Base-by-base conservation (phyloP, 2,888 invertebrate genomes). In the Agrotis ipsilon region DNA sequence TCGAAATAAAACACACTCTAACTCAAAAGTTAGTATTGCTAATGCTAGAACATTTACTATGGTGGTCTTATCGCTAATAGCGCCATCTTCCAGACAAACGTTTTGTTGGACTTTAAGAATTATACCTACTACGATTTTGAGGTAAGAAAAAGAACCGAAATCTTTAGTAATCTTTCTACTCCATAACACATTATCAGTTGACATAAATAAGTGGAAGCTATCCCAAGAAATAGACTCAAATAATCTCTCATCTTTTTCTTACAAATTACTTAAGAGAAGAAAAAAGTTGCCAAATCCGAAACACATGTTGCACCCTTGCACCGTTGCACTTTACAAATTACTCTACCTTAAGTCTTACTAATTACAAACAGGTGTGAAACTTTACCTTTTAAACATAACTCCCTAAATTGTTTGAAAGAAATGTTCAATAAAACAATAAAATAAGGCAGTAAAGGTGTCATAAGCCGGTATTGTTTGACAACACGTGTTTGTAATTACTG, bases 401-500 rank as follows among this genome's bases (percentile, higher is more conserved):
- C 58, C 48, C 46, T 11, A 57, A 52, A 72, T 24, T 43, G 60
- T 79, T 80, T 51, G 9, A 68, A 72, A 69, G 43, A 74, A 72
- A 79, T 68, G 77, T 80, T 81, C 78, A 77, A 81, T 61, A 75
- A 74, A 80, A 88, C 82, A 87, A 86, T 80, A 76, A 82, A 69
- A 68, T 75, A 61, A 72, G 72, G 75, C 80, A 49, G 60, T 86
- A 82, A 82, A 79, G 82, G 80, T 86, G 77, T 84, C 83, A 73
- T 75, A 64, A 74, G 67, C 51, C 48, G 51, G 81, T 80, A 80
- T 89, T 89, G 89, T 90, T 81, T 78, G 68, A 39, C 63, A 81
- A 89, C 91, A 92, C 90, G 90, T 90, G 89, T 82, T 86, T 76
- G 79, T 84, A 84, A 89, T 91, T 88, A 90, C 72, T 66, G 48